A percentile compares a stretch with the other conserved stretches of the same genome.
Evolutionary conservation across 2,113 vertebrate species (phyloP).

Genomic region (Apaloderma vittatum): DNA sequence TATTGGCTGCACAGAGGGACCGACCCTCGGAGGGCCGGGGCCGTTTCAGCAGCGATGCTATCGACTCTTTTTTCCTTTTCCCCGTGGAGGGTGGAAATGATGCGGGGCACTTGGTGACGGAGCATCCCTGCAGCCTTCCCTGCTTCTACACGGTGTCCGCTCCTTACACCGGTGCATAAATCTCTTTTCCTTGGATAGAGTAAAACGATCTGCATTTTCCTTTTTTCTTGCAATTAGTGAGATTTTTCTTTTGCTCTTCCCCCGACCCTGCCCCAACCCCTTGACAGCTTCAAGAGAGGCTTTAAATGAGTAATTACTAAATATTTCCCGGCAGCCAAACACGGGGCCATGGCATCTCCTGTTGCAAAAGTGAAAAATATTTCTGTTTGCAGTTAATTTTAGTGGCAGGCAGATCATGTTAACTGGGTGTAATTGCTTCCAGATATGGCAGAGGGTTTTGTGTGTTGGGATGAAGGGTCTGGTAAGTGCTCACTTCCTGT

Average conservation of each 20-base stretch:
- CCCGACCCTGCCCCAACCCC: neutral
- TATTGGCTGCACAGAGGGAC: neutral
- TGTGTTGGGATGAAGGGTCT: conserved; percentile 88
- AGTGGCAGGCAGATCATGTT: conserved; percentile 94
- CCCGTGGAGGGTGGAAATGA: neutral
- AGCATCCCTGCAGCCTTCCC: neutral
- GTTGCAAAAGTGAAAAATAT: conserved; percentile 88
- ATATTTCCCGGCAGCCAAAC: conserved; percentile 85
- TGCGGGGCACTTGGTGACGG: neutral
- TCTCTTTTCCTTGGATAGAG: neutral
- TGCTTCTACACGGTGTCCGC: accelerated
- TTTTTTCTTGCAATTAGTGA: conserved; percentile 63
- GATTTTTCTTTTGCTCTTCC: conserved; percentile 52
- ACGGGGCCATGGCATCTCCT: conserved; percentile 80
- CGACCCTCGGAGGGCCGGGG: neutral
- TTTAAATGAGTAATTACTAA: conserved; percentile 88
- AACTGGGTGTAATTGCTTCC: conserved; percentile 95
- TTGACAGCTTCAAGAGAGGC: conserved; percentile 79
- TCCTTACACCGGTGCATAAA: neutral
- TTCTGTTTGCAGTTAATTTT: conserved; percentile 92
- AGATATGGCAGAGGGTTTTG: conserved; percentile 90
- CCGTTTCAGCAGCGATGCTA: neutral
- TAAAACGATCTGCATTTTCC: conserved; percentile 26
- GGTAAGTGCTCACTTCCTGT: conserved; percentile 96
- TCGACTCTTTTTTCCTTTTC: neutral